Evolutionary conservation across 1,140 invertebrate species (phyloP), one percentile per base, ranked within the genome.

Genomic region (Nasonia longicornis): DNA sequence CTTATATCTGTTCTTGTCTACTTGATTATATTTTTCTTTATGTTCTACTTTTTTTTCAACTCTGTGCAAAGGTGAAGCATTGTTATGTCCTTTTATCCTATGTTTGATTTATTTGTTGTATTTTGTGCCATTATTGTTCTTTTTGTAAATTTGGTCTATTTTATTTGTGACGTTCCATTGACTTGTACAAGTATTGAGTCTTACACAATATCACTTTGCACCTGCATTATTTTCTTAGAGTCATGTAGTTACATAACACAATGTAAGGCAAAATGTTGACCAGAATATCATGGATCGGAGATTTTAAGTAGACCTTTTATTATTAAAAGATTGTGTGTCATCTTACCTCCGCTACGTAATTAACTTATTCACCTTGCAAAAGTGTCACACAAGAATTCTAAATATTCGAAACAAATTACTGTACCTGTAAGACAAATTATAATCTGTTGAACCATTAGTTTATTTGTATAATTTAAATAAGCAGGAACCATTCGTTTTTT

Each of bases 181-280:
- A 75, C 4, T 73, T 79, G 70, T 77, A 73, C 31, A 75, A 70
- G 26, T 73, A 78, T 79, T 31, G 63, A 83, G 29, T 77, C 29
- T 80, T 82, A 77, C 66, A 69, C 52, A 84, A 82, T 81, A 79
- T 12, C 73, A 80, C 42, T 82, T 80, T 63, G n/a, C 77, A 82
- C 74, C 64, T 80, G 74, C 78, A 83, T 82, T 82, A 66, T 82
- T 76, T 77, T 77, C 22, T 52, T 80, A 82, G 58, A 82, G 80
- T 83, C 71, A 80, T 77, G 72, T 83, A 77, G 74, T 82, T 83
- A 58, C 75, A 35, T 78, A 83, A 83, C 29, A 20, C 71, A 77
- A 77, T 73, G 73, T 79, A 78, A 82, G 63, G 26, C 73, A 77
- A 77, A 82, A 72, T 78, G 69, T 84, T 75, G 69, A 80, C 75